These are phyloP conservation scores for Cottus gobio DNA, from an alignment of 2,113 vertebrate species.

Conservation along the genomic window DNA sequence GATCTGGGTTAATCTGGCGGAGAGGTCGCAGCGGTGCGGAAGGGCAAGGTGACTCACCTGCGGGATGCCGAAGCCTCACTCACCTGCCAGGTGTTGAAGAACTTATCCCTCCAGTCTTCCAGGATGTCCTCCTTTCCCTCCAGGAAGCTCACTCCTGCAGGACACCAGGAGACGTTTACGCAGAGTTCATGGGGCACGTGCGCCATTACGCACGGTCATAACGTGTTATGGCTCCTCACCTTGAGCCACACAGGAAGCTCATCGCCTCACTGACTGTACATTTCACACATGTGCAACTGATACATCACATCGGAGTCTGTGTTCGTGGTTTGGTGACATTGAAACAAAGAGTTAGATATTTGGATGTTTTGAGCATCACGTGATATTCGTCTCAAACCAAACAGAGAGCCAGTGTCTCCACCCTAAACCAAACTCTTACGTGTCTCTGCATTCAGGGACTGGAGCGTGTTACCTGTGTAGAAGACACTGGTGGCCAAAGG, in stretches of 20 bases:
- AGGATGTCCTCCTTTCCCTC: slow-evolving; percentile 92
- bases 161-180: not conserved
- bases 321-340: not conserved
- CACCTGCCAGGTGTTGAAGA: slow-evolving; percentile 96
- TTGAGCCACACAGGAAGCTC: not conserved
- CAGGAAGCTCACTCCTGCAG: slow-evolving; percentile 89
- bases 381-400: not conserved
- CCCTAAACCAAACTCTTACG: not conserved
- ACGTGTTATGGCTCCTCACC: not conserved
- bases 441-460: rapidly evolving
- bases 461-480: slow-evolving; percentile 84
- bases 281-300: not conserved
- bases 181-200: not conserved
- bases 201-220: slow-evolving; percentile 37
- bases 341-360: not conserved
- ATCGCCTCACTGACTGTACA: not conserved
- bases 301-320: not conserved
- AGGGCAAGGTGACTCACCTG: slow-evolving; percentile 60
- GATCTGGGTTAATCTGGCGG: slow-evolving; percentile 71
- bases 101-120: slow-evolving; percentile 91
- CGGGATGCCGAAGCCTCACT: not conserved
- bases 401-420: not conserved
- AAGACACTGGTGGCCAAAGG: slow-evolving; percentile 88
- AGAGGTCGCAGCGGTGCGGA: slow-evolving; percentile 36
- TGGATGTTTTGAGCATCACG: not conserved